phyloP scores from a whole-genome alignment of 2,797 vertebrate genomes.

The Sternarchorhynchus goeldii region DNA sequence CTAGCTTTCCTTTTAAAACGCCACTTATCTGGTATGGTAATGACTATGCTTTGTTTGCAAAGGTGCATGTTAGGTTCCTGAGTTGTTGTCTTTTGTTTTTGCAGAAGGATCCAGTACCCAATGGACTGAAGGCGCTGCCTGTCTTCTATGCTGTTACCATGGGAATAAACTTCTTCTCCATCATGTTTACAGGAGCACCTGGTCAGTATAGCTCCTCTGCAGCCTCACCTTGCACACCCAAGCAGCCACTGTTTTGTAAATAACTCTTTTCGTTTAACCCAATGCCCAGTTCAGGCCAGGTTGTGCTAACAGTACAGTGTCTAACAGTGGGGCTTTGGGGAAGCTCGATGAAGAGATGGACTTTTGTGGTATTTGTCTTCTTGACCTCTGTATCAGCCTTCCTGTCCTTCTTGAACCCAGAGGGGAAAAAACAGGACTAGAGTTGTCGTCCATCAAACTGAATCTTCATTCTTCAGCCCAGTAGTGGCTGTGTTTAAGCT shows the following conservation, averaged over 20 bases:
- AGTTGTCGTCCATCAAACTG: conserved; percentile 45
- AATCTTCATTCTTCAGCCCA: conserved; percentile 49
- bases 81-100: conserved; percentile 43
- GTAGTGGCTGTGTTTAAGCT: conserved; percentile 41
- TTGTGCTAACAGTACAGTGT: conserved; percentile 67
- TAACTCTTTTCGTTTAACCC: conserved; percentile 68
- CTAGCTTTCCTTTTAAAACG: neutral
- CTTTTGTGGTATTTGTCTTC: conserved; percentile 67
- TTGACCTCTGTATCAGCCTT: conserved; percentile 60
- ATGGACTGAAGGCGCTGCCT: conserved; percentile 90
- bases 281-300: conserved; percentile 69
- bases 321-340: conserved; percentile 67
- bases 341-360: conserved; percentile 48
- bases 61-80: conserved; percentile 28
- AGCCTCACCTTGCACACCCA: conserved; percentile 46
- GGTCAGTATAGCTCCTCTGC: conserved; percentile 80
- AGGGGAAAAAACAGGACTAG: conserved; percentile 61
- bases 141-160: conserved; percentile 93
- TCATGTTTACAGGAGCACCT: conserved; percentile 90
- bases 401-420: conserved; percentile 67
- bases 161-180: conserved; percentile 95
- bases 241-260: conserved; percentile 67
- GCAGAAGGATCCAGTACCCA: conserved; percentile 93
- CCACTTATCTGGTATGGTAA: conserved; percentile 36
- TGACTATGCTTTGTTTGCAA: neutral